phyloP scores from a whole-genome alignment of 2,113 vertebrate genomes.

The Neodontobutis hainanensis region DNA sequence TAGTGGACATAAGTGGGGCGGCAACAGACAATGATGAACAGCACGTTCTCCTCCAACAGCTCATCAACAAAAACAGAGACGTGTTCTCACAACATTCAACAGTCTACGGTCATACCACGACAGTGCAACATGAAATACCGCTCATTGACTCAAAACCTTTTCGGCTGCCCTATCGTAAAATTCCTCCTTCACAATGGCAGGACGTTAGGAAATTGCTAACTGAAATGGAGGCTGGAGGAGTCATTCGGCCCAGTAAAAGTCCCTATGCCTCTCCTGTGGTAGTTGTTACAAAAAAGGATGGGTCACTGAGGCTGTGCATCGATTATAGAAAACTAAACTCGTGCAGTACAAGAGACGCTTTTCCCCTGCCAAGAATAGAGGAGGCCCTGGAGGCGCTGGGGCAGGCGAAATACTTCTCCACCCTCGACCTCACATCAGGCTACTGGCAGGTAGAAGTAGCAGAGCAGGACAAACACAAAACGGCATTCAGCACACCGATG shows the following conservation, averaged over 20 bases:
- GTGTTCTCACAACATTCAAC: not conserved
- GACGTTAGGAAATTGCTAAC: not conserved
- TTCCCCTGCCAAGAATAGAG: constrained; percentile 4
- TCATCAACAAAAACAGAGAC: not conserved
- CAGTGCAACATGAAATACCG: not conserved
- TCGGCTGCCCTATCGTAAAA: not conserved
- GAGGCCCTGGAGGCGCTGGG: not conserved
- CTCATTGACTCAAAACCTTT: constrained; percentile 2
- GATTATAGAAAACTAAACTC: constrained; percentile 2
- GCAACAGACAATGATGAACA: not conserved
- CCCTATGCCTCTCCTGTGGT: not conserved
- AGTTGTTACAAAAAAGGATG: constrained; percentile 1
- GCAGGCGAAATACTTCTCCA: not conserved
- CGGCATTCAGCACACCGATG: no score
- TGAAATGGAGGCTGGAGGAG: not conserved
- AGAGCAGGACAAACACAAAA: no score
- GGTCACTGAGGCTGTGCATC: not conserved
- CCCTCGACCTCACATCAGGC: not conserved
- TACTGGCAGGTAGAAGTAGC: not conserved
- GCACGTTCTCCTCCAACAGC: not conserved
- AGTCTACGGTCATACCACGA: not conserved
- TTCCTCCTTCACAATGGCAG: constrained; percentile 1
- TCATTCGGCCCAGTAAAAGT: not conserved
- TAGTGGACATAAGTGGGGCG: not conserved
- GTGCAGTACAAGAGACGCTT: not conserved